A percentile compares a stretch with the other conserved stretches of the same genome.
Conservation (phyloP, 2,113 vertebrate genomes). For the Atrichornis clamosus region DNA sequence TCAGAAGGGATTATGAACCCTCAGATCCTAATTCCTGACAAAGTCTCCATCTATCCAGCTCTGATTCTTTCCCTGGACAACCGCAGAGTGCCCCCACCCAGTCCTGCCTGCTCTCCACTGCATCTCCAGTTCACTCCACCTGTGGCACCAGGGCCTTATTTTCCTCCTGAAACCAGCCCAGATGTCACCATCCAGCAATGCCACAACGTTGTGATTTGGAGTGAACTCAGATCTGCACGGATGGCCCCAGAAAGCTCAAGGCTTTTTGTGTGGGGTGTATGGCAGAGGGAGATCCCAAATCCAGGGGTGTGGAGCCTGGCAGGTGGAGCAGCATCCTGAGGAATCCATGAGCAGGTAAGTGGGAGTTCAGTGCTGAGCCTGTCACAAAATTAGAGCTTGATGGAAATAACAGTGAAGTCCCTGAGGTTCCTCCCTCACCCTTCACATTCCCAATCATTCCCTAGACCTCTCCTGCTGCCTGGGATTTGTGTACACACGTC, state of each 20-base stretch:
- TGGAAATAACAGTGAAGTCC: not conserved
- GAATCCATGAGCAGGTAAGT: accelerated
- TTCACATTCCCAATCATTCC: not conserved
- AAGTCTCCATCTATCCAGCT: not conserved
- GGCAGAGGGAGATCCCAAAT: not conserved
- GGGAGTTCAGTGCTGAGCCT: not conserved
- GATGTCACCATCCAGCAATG: not conserved
- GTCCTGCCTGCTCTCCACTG: not conserved
- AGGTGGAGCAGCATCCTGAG: not conserved
- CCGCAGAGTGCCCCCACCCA: not conserved
- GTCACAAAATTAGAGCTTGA: not conserved
- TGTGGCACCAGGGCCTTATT: not conserved
- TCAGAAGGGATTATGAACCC: not conserved
- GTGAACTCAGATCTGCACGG: not conserved
- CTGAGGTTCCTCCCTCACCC: not conserved
- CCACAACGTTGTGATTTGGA: not conserved
- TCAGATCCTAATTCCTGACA: not conserved
- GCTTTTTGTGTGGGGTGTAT: not conserved
- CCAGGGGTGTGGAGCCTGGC: not conserved
- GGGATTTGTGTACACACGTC: not conserved
- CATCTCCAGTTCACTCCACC: not conserved
- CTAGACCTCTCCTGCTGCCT: not conserved
- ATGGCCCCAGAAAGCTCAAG: not conserved
- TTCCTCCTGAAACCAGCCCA: not conserved
- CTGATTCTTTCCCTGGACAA: not conserved